phyloP scores from a whole-genome alignment of 2,113 vertebrate genomes.

The Lucifuga dentata region DNA sequence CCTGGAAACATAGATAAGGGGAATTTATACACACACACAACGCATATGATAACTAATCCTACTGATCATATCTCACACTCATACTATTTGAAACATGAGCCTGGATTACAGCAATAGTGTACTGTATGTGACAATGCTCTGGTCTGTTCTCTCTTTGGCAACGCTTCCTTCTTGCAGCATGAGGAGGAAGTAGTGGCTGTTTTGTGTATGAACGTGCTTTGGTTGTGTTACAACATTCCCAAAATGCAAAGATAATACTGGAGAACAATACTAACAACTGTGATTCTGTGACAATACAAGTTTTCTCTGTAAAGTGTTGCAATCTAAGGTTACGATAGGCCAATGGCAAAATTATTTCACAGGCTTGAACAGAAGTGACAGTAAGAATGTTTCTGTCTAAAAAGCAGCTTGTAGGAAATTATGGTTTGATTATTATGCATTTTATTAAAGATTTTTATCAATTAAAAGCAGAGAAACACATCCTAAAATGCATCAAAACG shows the following conservation, averaged over 20 bases:
- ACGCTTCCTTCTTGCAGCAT: background rate
- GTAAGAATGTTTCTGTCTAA: no score
- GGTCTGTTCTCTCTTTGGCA: background rate
- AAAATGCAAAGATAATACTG: background rate
- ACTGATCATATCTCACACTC: background rate
- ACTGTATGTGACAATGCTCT: background rate
- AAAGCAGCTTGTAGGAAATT: no score
- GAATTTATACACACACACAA: background rate
- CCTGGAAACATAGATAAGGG: conserved; percentile 77
- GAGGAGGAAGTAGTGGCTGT: conserved; percentile 10
- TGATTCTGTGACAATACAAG: no score
- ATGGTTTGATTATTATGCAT: no score
- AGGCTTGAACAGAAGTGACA: no score
- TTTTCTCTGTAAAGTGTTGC: no score
- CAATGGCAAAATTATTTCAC: no score
- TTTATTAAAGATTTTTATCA: no score
- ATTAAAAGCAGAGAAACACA: no score
- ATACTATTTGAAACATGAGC: background rate
- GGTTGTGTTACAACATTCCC: conserved; percentile 12
- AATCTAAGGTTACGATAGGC: no score
- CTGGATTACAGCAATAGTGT: conserved; percentile 1
- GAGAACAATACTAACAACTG: background rate
- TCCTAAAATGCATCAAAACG: no score
- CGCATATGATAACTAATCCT: background rate
- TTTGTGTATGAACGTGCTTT: background rate